Evolutionary conservation across 2,797 vertebrate genomes (phyloP), one percentile per base, ranked within the genome.

Genomic region (Hypotaenidia okinawae): DNA sequence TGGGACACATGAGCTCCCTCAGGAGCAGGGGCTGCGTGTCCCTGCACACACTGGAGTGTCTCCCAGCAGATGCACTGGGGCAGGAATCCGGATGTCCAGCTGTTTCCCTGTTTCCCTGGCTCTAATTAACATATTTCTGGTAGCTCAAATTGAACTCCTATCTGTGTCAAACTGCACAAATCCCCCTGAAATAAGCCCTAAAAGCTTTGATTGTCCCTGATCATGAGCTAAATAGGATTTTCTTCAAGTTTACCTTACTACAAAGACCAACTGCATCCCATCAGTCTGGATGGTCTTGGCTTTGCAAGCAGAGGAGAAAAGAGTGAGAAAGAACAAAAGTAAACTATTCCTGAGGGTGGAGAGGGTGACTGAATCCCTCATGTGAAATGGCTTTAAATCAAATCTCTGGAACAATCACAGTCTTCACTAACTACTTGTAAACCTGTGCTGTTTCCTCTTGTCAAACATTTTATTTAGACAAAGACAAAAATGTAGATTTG

Each of bases 1-100:
- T 25, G 27, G 75, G 43, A 22, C 3, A 9, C 0, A 0, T 10
- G 23, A 35, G 14, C 11, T 74, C 69, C 47, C 0, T 0, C 9
- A 28, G 84, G n/a, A 82, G 39, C 64, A 57, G 68, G 28, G 19
- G 9, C 57, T 43, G 22, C 3, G 13, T 61, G 62, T 89, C 51
- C 58, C 13, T 4, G 76, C 62, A 27, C 73, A 5, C 30, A 2
- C 21, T 9, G 33, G 3, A n/a, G 24, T 64, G 10, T 37, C 15
- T 64, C 78, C 67, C 70, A 84, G 87, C 66, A 52, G 63, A 22
- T 17, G 59, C 63, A 35, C 3, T 0, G 11, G 78, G 63, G 17
- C 57, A 77, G 84, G 23, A 47, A 12, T 2, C 1, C 6, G 67
- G 32, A 52, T 2, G 7, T 35, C 55, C 90, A 37, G 61, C 32